These are phyloP conservation scores for Falco naumanni DNA, from an alignment of 2,797 vertebrate genomes.

Conservation along the genomic window DNA sequence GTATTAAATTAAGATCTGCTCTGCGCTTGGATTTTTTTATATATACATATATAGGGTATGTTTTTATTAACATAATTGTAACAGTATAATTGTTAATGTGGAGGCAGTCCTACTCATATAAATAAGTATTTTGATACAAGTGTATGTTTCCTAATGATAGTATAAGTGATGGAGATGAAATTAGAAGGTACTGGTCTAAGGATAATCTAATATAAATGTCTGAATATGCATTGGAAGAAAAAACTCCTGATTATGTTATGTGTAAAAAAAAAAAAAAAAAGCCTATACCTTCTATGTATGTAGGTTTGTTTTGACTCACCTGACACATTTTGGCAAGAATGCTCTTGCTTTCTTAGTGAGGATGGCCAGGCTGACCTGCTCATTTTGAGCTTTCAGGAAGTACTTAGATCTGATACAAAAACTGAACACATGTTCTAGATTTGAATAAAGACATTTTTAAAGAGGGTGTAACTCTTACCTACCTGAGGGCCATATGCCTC, in stretches of 20 bases:
- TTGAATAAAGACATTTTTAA: not conserved
- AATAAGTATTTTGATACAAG: not conserved
- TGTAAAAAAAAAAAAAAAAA: not conserved
- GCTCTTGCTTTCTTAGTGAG: not conserved
- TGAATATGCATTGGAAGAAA: not conserved
- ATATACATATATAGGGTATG: not conserved
- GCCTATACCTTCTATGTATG: rapidly evolving
- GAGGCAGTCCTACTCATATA: not conserved
- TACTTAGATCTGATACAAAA: not conserved
- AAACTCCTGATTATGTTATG: not conserved
- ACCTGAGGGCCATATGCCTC: not conserved
- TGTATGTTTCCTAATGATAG: not conserved
- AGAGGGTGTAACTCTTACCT: not conserved
- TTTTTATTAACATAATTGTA: not conserved
- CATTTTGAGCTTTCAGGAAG: not conserved
- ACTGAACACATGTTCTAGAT: not conserved
- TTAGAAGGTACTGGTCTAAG: not conserved
- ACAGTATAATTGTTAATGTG: not conserved
- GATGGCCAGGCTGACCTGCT: not conserved
- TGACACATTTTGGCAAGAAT: not conserved
- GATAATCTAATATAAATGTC: not conserved
- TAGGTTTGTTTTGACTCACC: not conserved
- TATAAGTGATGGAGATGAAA: not conserved
- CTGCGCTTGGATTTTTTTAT: not conserved
- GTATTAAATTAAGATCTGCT: not conserved